Conservation (phyloP, 2,888 invertebrate species). For the Allygus modestus region DNA sequence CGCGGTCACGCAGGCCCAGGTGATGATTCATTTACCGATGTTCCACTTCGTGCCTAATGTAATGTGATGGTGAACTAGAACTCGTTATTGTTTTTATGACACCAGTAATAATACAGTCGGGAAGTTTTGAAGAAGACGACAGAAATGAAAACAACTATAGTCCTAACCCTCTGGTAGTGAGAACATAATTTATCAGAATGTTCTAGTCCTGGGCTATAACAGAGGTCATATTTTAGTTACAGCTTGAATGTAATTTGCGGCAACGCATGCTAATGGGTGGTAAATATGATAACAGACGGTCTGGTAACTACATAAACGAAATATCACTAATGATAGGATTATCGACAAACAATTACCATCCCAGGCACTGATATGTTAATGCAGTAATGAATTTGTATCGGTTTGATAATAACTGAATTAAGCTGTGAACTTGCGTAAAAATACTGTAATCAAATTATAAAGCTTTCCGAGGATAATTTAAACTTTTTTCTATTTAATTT, state of each 20-base stretch:
- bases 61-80: constrained; percentile 5
- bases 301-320: constrained; percentile 38
- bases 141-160: not conserved
- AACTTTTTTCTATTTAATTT: not conserved
- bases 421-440: not conserved
- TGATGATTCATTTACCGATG: constrained; percentile 40
- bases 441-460: not conserved
- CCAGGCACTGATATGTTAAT: constrained; percentile 21
- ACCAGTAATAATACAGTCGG: not conserved
- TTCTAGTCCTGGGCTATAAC: not conserved
- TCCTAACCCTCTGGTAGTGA: not conserved
- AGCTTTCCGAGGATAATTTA: not conserved
- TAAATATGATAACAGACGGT: constrained; percentile 32
- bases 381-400: constrained; percentile 7
- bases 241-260: constrained; percentile 18
- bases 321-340: constrained; percentile 34
- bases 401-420: not conserved
- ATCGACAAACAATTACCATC: constrained; percentile 27
- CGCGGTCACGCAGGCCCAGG: not conserved
- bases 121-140: not conserved
- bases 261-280: constrained; percentile 19
- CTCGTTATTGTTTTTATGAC: not conserved
- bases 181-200: not conserved
- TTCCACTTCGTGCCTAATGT: constrained; percentile 40
- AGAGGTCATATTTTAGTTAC: constrained; percentile 7